These are phyloP conservation scores for Campaea margaritaria DNA, from an alignment of 2,888 invertebrate species.

Conservation along the genomic window DNA sequence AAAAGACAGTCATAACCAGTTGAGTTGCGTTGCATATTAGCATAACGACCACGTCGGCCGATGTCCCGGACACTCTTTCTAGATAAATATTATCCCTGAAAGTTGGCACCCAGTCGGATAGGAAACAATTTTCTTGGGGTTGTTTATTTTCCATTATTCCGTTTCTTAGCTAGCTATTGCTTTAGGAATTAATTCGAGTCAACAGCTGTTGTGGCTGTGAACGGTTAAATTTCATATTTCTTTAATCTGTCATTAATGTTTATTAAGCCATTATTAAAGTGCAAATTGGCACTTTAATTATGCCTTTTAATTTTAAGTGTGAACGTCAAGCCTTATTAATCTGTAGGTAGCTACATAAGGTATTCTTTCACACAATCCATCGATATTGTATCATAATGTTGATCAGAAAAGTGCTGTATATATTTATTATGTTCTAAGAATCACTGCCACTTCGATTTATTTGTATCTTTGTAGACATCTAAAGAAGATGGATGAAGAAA, in stretches of 20 bases:
- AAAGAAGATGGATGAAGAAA: too few relatives aligned
- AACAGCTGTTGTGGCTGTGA: slow-evolving; percentile 24
- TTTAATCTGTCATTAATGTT: slow-evolving; percentile 8
- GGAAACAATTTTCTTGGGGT: slow-evolving; percentile 40
- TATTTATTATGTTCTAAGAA: too few relatives aligned
- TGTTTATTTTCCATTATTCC: slow-evolving; percentile 52
- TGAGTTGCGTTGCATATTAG: too few relatives aligned
- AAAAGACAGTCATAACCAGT: too few relatives aligned
- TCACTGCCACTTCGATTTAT: too few relatives aligned
- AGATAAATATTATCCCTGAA: slow-evolving; percentile 25
- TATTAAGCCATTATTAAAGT: too few relatives aligned
- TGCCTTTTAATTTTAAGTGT: neutral
- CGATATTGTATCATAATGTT: too few relatives aligned
- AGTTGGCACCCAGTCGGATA: slow-evolving; percentile 34
- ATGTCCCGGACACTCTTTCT: neutral
- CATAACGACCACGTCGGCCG: neutral
- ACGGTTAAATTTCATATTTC: slow-evolving; percentile 14
- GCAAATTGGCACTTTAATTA: neutral
- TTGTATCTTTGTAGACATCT: too few relatives aligned
- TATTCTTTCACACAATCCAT: too few relatives aligned
- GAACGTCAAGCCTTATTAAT: too few relatives aligned
- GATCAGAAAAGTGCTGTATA: too few relatives aligned
- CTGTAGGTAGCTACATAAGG: too few relatives aligned
- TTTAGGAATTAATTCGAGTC: slow-evolving; percentile 17
- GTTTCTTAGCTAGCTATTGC: slow-evolving; percentile 36